phyloP scores from a whole-genome alignment of 2,888 invertebrate species.

The Lycophotia porphyrea region DNA sequence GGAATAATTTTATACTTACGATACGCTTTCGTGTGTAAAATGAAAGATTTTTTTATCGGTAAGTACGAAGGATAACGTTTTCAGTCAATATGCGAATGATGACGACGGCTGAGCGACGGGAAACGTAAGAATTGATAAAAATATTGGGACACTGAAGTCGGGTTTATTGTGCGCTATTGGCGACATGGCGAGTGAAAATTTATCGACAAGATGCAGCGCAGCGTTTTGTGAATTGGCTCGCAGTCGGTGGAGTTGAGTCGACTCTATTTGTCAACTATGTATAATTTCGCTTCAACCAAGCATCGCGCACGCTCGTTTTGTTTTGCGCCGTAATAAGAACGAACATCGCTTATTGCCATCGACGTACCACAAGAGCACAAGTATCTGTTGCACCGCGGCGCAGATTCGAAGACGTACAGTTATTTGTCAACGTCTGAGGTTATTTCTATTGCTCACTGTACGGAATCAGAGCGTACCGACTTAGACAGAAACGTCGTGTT shows the following conservation, averaged over 20 bases:
- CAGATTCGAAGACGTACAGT: conserved; percentile 71
- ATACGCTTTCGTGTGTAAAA: conserved; percentile 77
- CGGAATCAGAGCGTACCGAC: conserved; percentile 73
- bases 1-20: conserved; percentile 79
- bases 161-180: conserved; percentile 78
- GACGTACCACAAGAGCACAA: conserved; percentile 35
- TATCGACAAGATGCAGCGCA: conserved; percentile 77
- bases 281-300: conserved; percentile 77
- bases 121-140: conserved; percentile 64
- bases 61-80: conserved; percentile 70
- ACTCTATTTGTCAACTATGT: conserved; percentile 81
- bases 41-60: conserved; percentile 76
- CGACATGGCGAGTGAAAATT: conserved; percentile 76
- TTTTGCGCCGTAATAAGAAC: conserved; percentile 63
- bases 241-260: conserved; percentile 69
- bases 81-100: conserved; percentile 71
- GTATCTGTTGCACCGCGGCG: conserved; percentile 67
- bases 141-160: conserved; percentile 65
- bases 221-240: conserved; percentile 79
- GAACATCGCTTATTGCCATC: conserved; percentile 62
- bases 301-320: conserved; percentile 64
- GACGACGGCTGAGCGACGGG: conserved; percentile 47
- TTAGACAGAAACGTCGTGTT: conserved; percentile 65
- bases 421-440: conserved; percentile 77
- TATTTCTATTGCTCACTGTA: conserved; percentile 74